Percentiles rank a stretch among this genome's conserved stretches.
These are phyloP conservation scores for Drosophila ezoana DNA, from an alignment of 2,888 invertebrate genomes.

Conservation along the genomic window DNA sequence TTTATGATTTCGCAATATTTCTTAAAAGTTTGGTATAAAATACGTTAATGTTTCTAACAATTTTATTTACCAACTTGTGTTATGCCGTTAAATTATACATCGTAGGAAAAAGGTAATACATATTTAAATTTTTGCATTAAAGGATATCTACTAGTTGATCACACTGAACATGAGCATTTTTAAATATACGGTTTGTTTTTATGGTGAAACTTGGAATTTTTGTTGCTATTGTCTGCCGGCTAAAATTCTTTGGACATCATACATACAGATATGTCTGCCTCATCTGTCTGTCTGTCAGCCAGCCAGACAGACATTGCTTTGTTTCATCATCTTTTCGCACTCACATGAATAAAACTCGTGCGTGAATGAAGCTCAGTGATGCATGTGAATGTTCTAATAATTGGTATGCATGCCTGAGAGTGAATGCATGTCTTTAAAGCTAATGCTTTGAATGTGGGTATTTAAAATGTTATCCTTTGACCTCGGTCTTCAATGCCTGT, in stretches of 20 bases:
- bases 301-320: slow-evolving; percentile 49
- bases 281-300: slow-evolving; percentile 21
- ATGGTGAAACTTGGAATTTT: slow-evolving; percentile 41
- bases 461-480: neutral
- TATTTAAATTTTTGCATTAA: neutral
- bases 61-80: too few relatives aligned
- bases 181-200: slow-evolving; percentile 20
- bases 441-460: neutral
- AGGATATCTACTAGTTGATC: slow-evolving; percentile 6
- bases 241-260: slow-evolving; percentile 25
- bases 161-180: neutral
- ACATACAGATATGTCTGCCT: slow-evolving; percentile 16
- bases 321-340: slow-evolving; percentile 62
- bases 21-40: too few relatives aligned
- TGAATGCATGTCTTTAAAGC: slow-evolving; percentile 3
- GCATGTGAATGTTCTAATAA: slow-evolving; percentile 46
- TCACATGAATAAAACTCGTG: slow-evolving; percentile 58
- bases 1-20: too few relatives aligned
- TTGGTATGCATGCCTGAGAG: slow-evolving; percentile 9
- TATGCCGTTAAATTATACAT: too few relatives aligned
- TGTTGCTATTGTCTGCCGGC: slow-evolving; percentile 26
- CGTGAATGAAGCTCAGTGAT: slow-evolving; percentile 59
- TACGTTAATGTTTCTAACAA: too few relatives aligned
- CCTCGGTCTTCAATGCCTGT: too few relatives aligned
- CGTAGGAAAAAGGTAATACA: neutral